phyloP scores from a whole-genome alignment of 2,113 vertebrate species.

The Callipepla squamata region DNA sequence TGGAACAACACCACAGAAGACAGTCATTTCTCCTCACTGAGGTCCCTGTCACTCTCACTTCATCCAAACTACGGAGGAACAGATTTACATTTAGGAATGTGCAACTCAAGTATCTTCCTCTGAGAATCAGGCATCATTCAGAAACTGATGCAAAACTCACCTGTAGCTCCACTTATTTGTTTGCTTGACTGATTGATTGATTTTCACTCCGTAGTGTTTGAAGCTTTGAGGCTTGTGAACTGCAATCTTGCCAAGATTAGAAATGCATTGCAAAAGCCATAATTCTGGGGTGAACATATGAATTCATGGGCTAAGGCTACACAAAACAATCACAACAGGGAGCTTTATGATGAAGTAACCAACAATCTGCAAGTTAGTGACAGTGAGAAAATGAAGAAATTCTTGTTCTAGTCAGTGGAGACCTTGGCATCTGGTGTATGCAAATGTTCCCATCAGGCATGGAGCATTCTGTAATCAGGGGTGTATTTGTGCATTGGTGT shows the following conservation, averaged over 20 bases:
- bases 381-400: background rate
- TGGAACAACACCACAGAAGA: background rate
- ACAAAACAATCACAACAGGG: background rate
- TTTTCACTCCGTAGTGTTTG: rapidly evolving
- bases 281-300: rapidly evolving
- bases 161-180: background rate
- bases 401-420: background rate
- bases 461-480: background rate
- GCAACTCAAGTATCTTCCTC: background rate
- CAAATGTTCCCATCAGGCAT: background rate
- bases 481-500: background rate
- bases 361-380: background rate
- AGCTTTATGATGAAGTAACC: background rate
- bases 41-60: background rate
- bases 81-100: background rate
- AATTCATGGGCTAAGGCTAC: background rate
- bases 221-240: background rate
- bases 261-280: background rate
- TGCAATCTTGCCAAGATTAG: background rate
- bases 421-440: background rate
- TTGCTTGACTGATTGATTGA: background rate
- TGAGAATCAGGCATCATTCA: background rate
- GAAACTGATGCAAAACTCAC: background rate
- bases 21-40: background rate
- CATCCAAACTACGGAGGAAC: background rate